Base-by-base conservation (phyloP, 1,140 invertebrate genomes). In the Schlechtendalia chinensis region DNA sequence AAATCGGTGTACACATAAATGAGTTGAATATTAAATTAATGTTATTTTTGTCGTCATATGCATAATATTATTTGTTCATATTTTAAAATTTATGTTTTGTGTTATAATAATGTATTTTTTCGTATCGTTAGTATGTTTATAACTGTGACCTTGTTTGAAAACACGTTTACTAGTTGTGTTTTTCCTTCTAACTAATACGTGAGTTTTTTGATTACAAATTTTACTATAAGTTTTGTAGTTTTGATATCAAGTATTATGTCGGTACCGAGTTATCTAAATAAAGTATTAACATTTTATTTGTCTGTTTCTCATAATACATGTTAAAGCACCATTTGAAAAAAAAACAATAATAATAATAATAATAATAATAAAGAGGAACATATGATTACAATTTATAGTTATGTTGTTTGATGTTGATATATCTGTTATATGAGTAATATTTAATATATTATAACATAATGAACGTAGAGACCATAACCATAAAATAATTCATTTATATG, bases 141-240 rank as follows among this genome's bases (percentile, higher is more conserved):
- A n/a, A n/a, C 19, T 22, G 65, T 69, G 65, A 24, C 65, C 65
- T 69, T 69, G 65, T 17, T n/a, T 6, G 22, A 47, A 27, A 47
- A 47, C n/a, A 47, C 24, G 39, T 69, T 67, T 67, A 67, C 16
- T 45, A 39, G 19, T 22, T 32, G 1, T 45, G 10, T n/a, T 14
- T 27, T n/a, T 67, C n/a, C 29, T 65, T 29, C 8, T 11, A 67
- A 10, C 32, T 65, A n/a, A 45, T 69, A 69, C 65, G 39, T 69
- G 39, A 47, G 22, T 14, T 22, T 69, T 69, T 47, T 5, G 47
- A 69, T 11, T n/a, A 67, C 29, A 67, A n/a, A 45, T 6, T 67
- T n/a, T 67, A 45, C 29, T 45, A 32, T 10, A 39, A 22, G 27
- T 10, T 59, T 59, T 63, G 8, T 17, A 29, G n/a, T n/a, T n/a